These are phyloP conservation scores for Mylabris phalerata DNA, from an alignment of 1,140 invertebrate species.

Conservation along the genomic window DNA sequence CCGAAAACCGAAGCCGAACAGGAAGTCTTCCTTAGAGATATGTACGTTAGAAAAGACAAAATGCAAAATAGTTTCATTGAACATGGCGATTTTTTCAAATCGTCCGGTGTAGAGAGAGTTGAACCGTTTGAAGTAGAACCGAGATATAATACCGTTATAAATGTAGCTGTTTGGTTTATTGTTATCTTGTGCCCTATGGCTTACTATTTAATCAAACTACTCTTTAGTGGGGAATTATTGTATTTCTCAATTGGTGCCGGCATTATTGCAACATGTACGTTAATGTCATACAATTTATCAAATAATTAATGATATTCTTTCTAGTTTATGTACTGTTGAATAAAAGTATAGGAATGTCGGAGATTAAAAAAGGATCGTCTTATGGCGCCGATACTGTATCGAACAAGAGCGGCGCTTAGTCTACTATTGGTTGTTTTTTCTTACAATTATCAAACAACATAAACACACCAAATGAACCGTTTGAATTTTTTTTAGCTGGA, in stretches of 20 bases:
- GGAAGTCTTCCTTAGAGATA: slow-evolving; percentile 72
- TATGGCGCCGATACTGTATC: slow-evolving; percentile 52
- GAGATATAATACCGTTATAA: slow-evolving; percentile 61
- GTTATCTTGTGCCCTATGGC: slow-evolving; percentile 63
- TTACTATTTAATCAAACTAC: slow-evolving; percentile 59
- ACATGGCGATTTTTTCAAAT: slow-evolving; percentile 75
- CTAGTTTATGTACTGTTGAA: slow-evolving; percentile 71
- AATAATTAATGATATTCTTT: slow-evolving; percentile 30
- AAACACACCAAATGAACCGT: too few relatives aligned
- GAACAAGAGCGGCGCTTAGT: slow-evolving; percentile 1
- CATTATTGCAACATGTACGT: slow-evolving; percentile 68
- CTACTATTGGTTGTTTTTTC: too few relatives aligned
- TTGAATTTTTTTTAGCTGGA: too few relatives aligned
- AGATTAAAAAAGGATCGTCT: slow-evolving; percentile 77
- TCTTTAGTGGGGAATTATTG: slow-evolving; percentile 66
- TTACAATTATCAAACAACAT: too few relatives aligned
- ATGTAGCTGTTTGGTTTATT: slow-evolving; percentile 63
- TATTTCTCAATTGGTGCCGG: slow-evolving; percentile 59
- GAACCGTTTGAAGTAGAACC: slow-evolving; percentile 49
- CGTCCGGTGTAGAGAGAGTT: slow-evolving; percentile 60
- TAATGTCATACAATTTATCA: slow-evolving; percentile 11
- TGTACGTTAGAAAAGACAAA: slow-evolving; percentile 77
- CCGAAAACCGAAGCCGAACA: slow-evolving; percentile 73
- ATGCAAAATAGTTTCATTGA: slow-evolving; percentile 73
- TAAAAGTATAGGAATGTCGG: slow-evolving; percentile 73